Base-by-base conservation (phyloP, 2,797 vertebrate genomes). In the Sciurus carolinensis region DNA sequence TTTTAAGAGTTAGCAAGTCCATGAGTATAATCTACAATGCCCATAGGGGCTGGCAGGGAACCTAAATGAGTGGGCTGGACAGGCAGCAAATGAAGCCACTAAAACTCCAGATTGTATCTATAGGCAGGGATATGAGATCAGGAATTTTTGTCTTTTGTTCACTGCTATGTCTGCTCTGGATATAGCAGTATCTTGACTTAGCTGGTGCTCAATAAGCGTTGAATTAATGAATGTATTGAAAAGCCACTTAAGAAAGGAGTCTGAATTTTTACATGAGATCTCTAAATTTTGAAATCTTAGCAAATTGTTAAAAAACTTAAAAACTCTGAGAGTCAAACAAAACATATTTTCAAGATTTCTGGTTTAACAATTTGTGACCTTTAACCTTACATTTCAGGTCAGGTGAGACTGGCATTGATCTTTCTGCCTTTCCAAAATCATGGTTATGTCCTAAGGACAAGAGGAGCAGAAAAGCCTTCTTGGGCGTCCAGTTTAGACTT, bases 261-360 rank as follows among this genome's bases (percentile, higher is more conserved):
- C 36, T 83, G 57, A 91, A 59, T 91, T 91, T 90, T 75, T 76
- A 30, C 36, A 47, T 71, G 59, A 50, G 18, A 14, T 88, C 30
- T 90, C 75, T 20, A 90, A 86, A 76, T 52, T 92, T 90, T 95
- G 90, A 87, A 82, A 77, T 75, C 42, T 69, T 75, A 79, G 50
- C 14, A 64, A 28, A 71, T 76, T 89, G 47, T 84, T 59, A 75
- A 89, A 92, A 80, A 54, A 36, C 72, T 87, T 67, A 66, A 67
- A 59, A 87, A 30, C 10, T 76, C 11, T 86, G 30, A 94, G 42
- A 30, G 50, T 71, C 39, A 64, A 81, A 67, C 62, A 91, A 73
- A 59, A 81, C 52, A 42, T 44, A n/a, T 33, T 93, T 54, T 73
- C 36, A 54, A 71, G 64, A 22, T 71, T 62, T 59, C 33, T 8